phyloP scores from a whole-genome alignment of 2,888 invertebrate species.

The Scaeva pyrastri region DNA sequence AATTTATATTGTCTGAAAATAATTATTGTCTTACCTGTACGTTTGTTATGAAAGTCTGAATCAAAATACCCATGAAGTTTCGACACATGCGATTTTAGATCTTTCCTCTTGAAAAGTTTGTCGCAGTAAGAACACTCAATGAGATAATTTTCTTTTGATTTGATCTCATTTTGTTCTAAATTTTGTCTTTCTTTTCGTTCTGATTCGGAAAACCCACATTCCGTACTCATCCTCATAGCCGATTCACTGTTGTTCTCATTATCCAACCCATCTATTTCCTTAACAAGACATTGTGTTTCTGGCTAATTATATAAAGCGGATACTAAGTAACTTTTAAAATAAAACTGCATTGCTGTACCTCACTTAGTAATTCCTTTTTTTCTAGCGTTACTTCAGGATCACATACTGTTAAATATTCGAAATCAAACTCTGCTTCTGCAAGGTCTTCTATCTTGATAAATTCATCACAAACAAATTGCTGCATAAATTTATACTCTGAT shows the following conservation, averaged over 20 bases:
- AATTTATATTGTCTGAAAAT: no score
- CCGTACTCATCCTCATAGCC: not conserved
- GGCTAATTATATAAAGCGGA: not conserved
- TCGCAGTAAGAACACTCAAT: not conserved
- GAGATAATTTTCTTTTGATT: not conserved
- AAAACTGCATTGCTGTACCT: not conserved
- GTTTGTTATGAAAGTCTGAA: no score
- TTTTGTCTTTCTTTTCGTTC: not conserved
- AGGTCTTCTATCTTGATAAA: not conserved
- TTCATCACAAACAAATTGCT: not conserved
- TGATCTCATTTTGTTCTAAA: not conserved
- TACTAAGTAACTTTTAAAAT: not conserved
- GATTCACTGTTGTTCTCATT: not conserved
- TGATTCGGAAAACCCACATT: not conserved
- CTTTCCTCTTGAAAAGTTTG: not conserved
- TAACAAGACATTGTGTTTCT: not conserved
- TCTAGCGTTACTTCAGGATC: not conserved
- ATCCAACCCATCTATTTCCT: not conserved
- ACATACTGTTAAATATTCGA: not conserved
- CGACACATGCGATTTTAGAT: not conserved
- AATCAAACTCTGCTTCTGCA: not conserved
- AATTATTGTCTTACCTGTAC: not conserved
- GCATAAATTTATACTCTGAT: not conserved
- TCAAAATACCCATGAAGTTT: not conserved
- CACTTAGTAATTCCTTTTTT: not conserved